Evolutionary conservation across 2,797 vertebrate species (phyloP).

Genomic region (Sebastes hubbsi): DNA sequence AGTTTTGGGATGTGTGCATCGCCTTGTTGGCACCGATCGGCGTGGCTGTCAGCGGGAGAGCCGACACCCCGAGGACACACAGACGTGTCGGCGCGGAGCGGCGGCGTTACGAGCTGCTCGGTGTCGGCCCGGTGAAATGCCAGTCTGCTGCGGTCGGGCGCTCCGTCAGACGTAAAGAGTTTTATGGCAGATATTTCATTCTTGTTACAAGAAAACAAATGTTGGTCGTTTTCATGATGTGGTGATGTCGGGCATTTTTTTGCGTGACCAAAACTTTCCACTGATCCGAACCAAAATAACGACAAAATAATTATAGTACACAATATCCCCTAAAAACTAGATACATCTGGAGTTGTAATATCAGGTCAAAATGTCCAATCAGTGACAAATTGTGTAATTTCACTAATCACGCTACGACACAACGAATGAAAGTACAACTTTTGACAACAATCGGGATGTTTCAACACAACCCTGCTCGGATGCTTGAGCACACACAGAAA

Average conservation of each 20-base stretch:
- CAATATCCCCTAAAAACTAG: neutral
- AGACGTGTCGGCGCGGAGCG: neutral
- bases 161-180: neutral
- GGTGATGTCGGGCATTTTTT: neutral
- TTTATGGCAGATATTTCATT: neutral
- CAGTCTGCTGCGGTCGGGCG: conserved; percentile 30
- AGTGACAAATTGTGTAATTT: too few species aligned
- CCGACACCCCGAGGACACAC: conserved; percentile 19
- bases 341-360: too few species aligned
- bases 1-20: conserved; percentile 39
- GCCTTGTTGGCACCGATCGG: conserved; percentile 32
- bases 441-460: too few species aligned
- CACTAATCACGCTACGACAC: neutral
- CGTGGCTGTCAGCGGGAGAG: conserved; percentile 27
- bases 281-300: neutral
- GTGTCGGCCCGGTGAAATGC: conserved; percentile 12
- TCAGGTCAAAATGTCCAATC: neutral
- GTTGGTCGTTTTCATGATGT: neutral
- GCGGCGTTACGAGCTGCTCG: conserved; percentile 18
- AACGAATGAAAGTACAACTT: too few species aligned
- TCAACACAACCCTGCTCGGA: too few species aligned
- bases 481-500: too few species aligned
- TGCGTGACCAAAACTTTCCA: neutral
- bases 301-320: neutral
- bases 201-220: neutral